Evolutionary conservation across 2,113 vertebrate species (phyloP), one percentile per base, ranked within the genome.

Genomic region (Steatornis caripensis): DNA sequence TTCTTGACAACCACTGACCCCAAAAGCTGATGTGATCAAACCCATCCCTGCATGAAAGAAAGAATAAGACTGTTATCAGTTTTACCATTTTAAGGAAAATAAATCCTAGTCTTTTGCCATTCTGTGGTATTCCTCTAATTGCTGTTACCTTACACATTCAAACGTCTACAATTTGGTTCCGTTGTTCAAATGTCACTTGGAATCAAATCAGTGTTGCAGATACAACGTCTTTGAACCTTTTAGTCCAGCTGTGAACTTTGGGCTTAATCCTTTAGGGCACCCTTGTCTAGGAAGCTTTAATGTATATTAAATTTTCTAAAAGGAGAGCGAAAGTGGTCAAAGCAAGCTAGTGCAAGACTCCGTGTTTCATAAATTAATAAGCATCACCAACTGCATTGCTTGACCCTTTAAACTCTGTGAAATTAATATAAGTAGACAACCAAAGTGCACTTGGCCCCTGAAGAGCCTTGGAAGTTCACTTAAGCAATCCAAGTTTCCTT

Each of bases 371-470:
- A 98, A 99, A 99, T 99, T 98, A 99, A 98, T 98, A 99, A 99
- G 97, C 98, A 98, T 98, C 98, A 97, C 98, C 98, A 98, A 99
- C 99, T 98, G 98, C 99, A 98, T 99, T 98, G 98, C 98, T 98
- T 98, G 99, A 99, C 99, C 99, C 99, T 98, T 98, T 99, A 98
- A 99, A 99, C 99, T 98, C 98, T 98, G 97, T 99, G 99, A 99
- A 99, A 99, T 99, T 99, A 99, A 99, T 99, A 99, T 98, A 99
- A 99, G 99, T 97, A 99, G 99, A 99, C 99, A 99, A 99, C 98
- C 98, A 98, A 98, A 98, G 97, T 74, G 97, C 97, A 72, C 98
- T 96, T 95, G 97, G 98, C 98, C 97, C 98, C 97, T 95, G 94
- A 97, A 98, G 97, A 98, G 98, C 98, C 97, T 96, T 95, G 93